Conservation (phyloP, 2,113 vertebrate species). For the Lipotes vexillifer region DNA sequence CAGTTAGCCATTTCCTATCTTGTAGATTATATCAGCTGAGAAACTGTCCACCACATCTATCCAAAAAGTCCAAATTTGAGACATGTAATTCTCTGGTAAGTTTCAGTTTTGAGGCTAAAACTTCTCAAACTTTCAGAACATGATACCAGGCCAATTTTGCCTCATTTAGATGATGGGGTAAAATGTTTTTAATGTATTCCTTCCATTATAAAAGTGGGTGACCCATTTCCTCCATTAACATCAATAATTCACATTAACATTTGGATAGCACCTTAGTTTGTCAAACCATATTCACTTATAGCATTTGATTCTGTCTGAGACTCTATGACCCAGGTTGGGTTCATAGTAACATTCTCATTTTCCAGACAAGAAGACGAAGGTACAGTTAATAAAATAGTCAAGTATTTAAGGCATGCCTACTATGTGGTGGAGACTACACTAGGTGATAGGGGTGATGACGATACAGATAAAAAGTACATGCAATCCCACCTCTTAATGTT, state of each 20-base stretch:
- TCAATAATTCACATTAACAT: neutral
- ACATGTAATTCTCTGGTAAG: neutral
- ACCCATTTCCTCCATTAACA: neutral
- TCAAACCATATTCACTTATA: neutral
- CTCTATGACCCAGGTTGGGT: neutral
- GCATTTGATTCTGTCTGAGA: neutral
- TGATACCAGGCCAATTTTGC: neutral
- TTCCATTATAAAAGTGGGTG: neutral
- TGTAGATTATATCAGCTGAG: conserved; percentile 25
- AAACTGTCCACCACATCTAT: neutral
- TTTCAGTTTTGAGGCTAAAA: neutral
- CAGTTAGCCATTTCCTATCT: neutral
- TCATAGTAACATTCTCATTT: neutral
- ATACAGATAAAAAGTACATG: neutral
- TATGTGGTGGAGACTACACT: neutral
- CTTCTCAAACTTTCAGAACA: neutral
- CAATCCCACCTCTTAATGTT: neutral
- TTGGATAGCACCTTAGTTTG: neutral
- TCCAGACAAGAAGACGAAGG: conserved; percentile 11
- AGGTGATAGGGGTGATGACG: too few relatives aligned
- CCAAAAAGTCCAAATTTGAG: neutral
- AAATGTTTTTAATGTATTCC: neutral
- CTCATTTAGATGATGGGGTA: neutral
- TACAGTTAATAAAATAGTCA: neutral
- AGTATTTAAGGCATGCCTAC: neutral